phyloP scores from a whole-genome alignment of 1,140 invertebrate species.

The Pseudomyrmex dendroicus region DNA sequence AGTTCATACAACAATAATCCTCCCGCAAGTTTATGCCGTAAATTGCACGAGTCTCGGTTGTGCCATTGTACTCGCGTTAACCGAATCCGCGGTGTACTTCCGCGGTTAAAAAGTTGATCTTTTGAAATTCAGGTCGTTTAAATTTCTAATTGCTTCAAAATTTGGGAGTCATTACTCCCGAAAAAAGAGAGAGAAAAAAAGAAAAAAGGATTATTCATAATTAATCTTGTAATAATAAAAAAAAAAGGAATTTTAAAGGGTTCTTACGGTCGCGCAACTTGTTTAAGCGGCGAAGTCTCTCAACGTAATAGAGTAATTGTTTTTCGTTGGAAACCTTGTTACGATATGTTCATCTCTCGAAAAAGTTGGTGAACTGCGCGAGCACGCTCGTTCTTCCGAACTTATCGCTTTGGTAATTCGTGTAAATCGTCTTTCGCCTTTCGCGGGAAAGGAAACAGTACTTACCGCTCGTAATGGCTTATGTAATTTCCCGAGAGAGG shows the following conservation, averaged over 20 bases:
- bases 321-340: not conserved
- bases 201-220: not conserved
- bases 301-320: not conserved
- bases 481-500: not conserved
- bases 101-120: too few species aligned
- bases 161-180: not conserved
- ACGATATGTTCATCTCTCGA: constrained; percentile 10
- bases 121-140: not conserved
- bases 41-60: constrained; percentile 28
- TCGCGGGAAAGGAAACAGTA: not conserved
- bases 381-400: not conserved
- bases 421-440: constrained; percentile 22
- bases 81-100: too few species aligned
- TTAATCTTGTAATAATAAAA: too few species aligned
- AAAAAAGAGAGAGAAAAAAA: not conserved
- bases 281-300: not conserved
- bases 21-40: not conserved
- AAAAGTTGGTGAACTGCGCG: constrained; percentile 23
- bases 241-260: not conserved
- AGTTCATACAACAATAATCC: constrained; percentile 20
- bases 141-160: not conserved
- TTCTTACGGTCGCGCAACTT: not conserved
- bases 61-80: not conserved
- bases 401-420: constrained; percentile 47
- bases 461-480: constrained; percentile 24